Conservation (phyloP, 2,888 invertebrate species). For the Cephus runcator region DNA sequence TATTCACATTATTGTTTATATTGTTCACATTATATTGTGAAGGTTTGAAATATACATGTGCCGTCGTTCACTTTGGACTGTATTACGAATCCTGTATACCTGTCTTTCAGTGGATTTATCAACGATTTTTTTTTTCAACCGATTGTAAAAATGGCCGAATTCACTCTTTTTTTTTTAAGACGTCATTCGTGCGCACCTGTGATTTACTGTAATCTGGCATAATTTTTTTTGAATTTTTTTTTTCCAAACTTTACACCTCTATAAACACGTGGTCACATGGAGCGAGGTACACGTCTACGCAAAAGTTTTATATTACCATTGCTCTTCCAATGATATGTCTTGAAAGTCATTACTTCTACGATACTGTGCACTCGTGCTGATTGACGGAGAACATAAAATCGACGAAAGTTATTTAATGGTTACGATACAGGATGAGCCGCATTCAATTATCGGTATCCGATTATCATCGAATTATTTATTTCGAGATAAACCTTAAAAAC, state of each 20-base stretch:
- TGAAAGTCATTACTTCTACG: background rate
- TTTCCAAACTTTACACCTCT: background rate
- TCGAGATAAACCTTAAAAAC: background rate
- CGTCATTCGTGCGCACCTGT: background rate
- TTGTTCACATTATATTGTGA: background rate
- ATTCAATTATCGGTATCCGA: background rate
- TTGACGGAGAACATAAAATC: background rate
- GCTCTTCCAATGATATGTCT: background rate
- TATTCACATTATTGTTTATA: background rate
- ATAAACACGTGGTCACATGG: background rate
- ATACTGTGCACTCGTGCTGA: background rate
- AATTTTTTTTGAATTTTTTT: background rate
- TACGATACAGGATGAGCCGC: background rate
- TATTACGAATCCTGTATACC: background rate
- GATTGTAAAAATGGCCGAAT: background rate
- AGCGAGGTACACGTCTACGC: background rate
- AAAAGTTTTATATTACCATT: background rate
- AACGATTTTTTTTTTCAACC: background rate
- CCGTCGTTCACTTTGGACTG: background rate
- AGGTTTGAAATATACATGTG: background rate
- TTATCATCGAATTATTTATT: background rate
- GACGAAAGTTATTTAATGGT: background rate
- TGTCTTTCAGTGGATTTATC: background rate
- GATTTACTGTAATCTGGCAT: background rate
- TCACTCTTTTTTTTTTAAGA: background rate